Conservation (phyloP, 2,888 invertebrate species). For the Dexiosoma caninum region DNA sequence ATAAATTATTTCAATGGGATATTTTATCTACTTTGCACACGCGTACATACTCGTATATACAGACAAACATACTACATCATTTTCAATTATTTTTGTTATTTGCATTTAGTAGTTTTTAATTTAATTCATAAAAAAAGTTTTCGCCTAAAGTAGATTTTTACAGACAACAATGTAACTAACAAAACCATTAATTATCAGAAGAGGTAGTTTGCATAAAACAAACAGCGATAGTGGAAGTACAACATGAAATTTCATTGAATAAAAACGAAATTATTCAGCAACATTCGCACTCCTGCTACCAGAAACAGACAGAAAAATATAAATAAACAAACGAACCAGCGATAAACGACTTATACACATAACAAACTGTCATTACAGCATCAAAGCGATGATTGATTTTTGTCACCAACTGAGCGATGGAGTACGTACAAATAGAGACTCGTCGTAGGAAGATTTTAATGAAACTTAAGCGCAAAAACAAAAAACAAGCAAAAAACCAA, state of each 20-base stretch:
- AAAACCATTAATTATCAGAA: slow-evolving; percentile 51
- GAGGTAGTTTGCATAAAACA: background rate
- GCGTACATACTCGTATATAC: too few species aligned
- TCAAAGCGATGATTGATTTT: slow-evolving; percentile 60
- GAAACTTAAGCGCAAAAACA: slow-evolving; percentile 40
- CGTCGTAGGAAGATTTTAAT: slow-evolving; percentile 16
- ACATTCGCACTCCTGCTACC: background rate
- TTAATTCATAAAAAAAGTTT: background rate
- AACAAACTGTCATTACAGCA: slow-evolving; percentile 43
- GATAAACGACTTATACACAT: background rate
- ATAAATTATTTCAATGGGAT: background rate
- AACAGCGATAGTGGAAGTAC: background rate
- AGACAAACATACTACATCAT: background rate
- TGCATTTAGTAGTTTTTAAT: slow-evolving; percentile 19
- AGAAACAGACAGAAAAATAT: background rate
- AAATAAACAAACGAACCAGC: slow-evolving; percentile 15
- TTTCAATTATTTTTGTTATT: background rate
- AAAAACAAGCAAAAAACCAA: slow-evolving; percentile 5
- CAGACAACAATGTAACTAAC: slow-evolving; percentile 34
- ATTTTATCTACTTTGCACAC: too few species aligned
- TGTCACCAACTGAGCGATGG: slow-evolving; percentile 49
- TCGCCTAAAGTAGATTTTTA: slow-evolving; percentile 2
- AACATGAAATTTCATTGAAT: background rate
- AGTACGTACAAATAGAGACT: background rate
- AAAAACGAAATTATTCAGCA: background rate